Evolutionary conservation across 2,888 invertebrate genomes (phyloP), one percentile per base, ranked within the genome.

Genomic region (Cyaniris semiargus): DNA sequence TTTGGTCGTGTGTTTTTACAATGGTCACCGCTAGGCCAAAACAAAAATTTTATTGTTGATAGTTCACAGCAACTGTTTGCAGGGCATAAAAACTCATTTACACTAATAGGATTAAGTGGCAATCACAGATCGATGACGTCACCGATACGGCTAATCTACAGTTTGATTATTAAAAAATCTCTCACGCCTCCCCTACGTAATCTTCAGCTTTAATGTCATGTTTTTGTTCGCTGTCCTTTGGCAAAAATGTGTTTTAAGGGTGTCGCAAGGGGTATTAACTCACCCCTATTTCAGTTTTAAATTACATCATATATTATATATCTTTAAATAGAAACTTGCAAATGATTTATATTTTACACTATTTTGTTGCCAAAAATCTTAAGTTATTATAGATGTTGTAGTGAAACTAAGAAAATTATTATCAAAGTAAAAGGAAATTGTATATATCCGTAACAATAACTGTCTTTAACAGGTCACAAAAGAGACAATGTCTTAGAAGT

Each of bases 401-500:
- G 34, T n/a, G n/a, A n/a, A n/a, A n/a, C n/a, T n/a, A n/a, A 66
- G 27, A 31, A 66, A 66, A 31, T 66, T 5, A 31, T 66, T 15
- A 66, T 27, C 13, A 27, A 66, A 66, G 15, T 13, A 15, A 31
- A 23, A 60, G 23, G 1, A 1, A 38, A 58, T 71, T 58, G 10
- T 58, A 21, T 58, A 21, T 23, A 48, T 31, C 48, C 18, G 34
- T 60, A 58, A 77, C 58, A 72, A 77, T 38, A 79, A 78, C 78
- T 81, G 81, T 82, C 80, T 79, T 78, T 79, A 81, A 79, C 82
- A 80, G 81, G 81, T 80, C 78, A 77, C 78, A 80, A 80, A 82
- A 79, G 79, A 81, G 76, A 79, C 78, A 75, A 78, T 78, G 77
- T 78, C 78, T 78, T 80, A 66, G 66, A 66, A 66, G 15, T 66